Base-by-base conservation (phyloP, 2,113 vertebrate species). In the Ictalurus punctatus region DNA sequence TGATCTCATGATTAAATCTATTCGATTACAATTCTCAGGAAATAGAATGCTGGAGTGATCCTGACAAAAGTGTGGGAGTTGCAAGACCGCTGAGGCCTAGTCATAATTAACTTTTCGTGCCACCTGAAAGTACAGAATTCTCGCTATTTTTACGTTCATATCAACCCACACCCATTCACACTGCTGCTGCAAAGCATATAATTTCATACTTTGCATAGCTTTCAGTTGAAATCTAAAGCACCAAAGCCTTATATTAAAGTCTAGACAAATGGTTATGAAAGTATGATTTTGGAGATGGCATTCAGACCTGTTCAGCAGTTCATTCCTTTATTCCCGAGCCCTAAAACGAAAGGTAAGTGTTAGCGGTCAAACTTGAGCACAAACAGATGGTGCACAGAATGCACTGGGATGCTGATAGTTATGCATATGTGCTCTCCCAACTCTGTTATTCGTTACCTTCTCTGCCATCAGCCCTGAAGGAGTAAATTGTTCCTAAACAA, bases 301-400 rank as follows among this genome's bases (percentile, higher is more conserved):
- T 40, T 16, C 21, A 63, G 12, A 25, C 27, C 58, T 40, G 13
- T 12, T 44, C 58, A 16, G 59, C 81, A 63, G 30, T 63, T 63
- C 9, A 0, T 19, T 54, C 37, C 61, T 86, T 88, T 74, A 89
- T 83, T 84, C 81, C 83, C 27, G 59, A 84, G 69, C 80, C 48
- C 81, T 80, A 67, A 84, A 48, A 84, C 9, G 83, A 58, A 80
- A 63, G 14, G 65, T 23, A 90, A 25, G 30, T 58, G 74, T 63
- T 74, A 69, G 54, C 80, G 82, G 86, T 80, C 88, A 87, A 85
- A 63, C 56, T 23, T 59, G 80, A 83, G 71, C 61, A 83, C 59
- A 73, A 91, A 84, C 90, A 91, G 85, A 91, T 91, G 90, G 90
- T 23, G 27, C 40, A 34, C 65, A 73, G 82, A 69, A 79, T 48